phyloP scores from a whole-genome alignment of 2,113 vertebrate genomes.

The Microtus pennsylvanicus region DNA sequence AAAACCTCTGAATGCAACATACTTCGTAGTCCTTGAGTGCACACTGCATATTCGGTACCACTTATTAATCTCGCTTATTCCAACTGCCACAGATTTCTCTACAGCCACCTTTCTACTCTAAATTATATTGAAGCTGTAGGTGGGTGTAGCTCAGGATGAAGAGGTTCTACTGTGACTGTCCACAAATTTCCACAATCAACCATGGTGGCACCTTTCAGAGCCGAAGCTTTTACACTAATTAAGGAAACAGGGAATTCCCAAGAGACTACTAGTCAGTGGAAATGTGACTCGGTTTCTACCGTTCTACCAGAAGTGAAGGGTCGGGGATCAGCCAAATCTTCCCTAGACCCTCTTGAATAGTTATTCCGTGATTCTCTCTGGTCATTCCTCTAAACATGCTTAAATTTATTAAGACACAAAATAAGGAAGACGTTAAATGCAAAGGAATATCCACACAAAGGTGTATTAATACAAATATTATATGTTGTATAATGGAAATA shows the following conservation, averaged over 20 bases:
- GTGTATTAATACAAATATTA: not conserved
- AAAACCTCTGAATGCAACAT: not conserved
- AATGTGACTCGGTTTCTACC: not conserved
- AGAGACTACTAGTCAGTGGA: not conserved
- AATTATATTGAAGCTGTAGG: not conserved
- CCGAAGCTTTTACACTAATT: not conserved
- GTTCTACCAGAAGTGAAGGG: not conserved
- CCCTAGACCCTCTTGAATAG: not conserved
- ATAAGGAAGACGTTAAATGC: constrained; percentile 34
- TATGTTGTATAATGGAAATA: not conserved
- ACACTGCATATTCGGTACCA: not conserved
- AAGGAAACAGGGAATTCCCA: not conserved
- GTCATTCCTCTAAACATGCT: not conserved
- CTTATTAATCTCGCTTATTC: not conserved
- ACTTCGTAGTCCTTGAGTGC: not conserved
- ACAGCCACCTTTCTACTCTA: not conserved
- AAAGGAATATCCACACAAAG: not conserved
- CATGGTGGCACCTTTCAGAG: not conserved
- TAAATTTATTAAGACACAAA: not conserved
- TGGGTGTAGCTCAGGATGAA: not conserved
- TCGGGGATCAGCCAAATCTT: not conserved
- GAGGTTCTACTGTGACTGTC: not conserved
- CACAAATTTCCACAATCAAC: not conserved
- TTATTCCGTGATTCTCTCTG: not conserved
- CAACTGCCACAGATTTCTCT: not conserved